Evolutionary conservation across 1,140 invertebrate genomes (phyloP).

Genomic region (Scaptomyza montana): DNA sequence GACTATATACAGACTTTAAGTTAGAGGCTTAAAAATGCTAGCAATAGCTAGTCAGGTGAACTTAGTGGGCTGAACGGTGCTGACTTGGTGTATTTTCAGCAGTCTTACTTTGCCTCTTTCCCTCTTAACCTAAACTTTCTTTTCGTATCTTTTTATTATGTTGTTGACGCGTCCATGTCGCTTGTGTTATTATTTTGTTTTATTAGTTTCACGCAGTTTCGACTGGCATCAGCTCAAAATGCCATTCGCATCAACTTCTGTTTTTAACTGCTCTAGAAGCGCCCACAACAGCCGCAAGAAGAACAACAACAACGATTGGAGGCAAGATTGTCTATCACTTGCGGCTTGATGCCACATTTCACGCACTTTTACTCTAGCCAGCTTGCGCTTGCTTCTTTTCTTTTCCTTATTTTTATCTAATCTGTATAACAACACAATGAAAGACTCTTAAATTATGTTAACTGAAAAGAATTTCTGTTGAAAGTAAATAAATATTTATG

Average conservation of each 20-base stretch:
- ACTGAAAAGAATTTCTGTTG: neutral
- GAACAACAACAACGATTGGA: slow-evolving; percentile 28
- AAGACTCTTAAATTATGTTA: slow-evolving; percentile 8
- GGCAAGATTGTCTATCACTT: slow-evolving; percentile 55
- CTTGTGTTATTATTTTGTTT: slow-evolving; percentile 21
- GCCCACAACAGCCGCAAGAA: slow-evolving; percentile 32
- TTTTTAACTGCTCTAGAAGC: slow-evolving; percentile 33
- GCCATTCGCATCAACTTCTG: slow-evolving; percentile 31
- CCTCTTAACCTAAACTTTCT: neutral
- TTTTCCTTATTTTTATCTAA: neutral
- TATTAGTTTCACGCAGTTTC: slow-evolving; percentile 8
- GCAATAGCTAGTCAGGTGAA: neutral
- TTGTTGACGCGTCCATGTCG: slow-evolving; percentile 6
- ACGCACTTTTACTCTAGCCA: slow-evolving; percentile 62
- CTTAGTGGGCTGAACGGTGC: neutral
- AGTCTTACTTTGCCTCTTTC: neutral
- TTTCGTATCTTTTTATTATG: neutral
- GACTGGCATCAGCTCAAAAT: slow-evolving; percentile 25
- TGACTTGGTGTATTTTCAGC: slow-evolving; percentile 14
- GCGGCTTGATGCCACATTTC: slow-evolving; percentile 43
- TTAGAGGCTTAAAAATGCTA: slow-evolving; percentile 12
- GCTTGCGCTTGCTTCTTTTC: slow-evolving; percentile 14
- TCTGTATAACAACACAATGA: neutral
- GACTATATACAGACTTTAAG: neutral
- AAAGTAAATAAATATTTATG: neutral